These are phyloP conservation scores for Drepana falcataria DNA, from an alignment of 2,888 invertebrate genomes.

Conservation along the genomic window DNA sequence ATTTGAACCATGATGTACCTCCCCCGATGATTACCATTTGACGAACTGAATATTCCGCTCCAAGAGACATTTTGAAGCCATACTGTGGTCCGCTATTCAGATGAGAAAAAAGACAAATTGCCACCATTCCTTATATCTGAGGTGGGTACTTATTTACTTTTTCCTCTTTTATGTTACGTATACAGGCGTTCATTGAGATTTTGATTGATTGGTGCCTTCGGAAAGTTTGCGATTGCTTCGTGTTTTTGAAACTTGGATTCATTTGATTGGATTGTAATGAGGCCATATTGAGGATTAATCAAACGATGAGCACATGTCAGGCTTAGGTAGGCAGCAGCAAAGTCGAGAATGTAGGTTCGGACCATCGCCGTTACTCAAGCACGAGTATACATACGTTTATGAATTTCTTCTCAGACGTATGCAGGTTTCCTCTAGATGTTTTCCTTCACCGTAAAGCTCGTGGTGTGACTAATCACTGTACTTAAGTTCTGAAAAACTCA, in stretches of 20 bases:
- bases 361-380: too few relatives aligned
- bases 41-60: conserved; percentile 71
- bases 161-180: conserved; percentile 18
- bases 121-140: conserved; percentile 38
- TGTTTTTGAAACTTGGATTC: not conserved
- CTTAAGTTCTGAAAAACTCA: too few relatives aligned
- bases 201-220: conserved; percentile 32
- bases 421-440: too few relatives aligned
- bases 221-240: conserved; percentile 10
- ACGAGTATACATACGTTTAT: too few relatives aligned
- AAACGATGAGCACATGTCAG: too few relatives aligned
- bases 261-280: too few relatives aligned
- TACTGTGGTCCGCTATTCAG: conserved; percentile 43
- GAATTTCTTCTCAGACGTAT: too few relatives aligned
- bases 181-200: conserved; percentile 26
- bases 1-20: conserved; percentile 71
- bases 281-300: too few relatives aligned
- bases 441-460: too few relatives aligned
- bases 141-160: conserved; percentile 15
- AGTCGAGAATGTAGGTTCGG: too few relatives aligned
- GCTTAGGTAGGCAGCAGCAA: too few relatives aligned
- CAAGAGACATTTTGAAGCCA: conserved; percentile 65
- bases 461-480: too few relatives aligned
- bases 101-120: conserved; percentile 53
- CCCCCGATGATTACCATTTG: conserved; percentile 71